These are phyloP conservation scores for Pseudorhiza aurosa DNA, from an alignment of 30 jellyfish, hydroid and myxozoan genomes.

Conservation along the genomic window DNA sequence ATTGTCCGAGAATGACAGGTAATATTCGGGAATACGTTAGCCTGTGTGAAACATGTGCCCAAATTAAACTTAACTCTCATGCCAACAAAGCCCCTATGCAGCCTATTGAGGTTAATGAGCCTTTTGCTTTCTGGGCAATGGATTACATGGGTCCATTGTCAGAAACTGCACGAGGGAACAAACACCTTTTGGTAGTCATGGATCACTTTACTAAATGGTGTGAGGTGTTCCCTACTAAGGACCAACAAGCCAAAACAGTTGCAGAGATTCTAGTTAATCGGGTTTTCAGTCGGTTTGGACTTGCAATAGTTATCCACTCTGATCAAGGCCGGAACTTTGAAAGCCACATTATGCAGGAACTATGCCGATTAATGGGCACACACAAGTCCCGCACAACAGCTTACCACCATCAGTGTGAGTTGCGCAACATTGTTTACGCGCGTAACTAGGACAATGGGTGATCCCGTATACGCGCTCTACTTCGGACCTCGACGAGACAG, in stretches of 20 bases:
- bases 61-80: constrained; percentile 4
- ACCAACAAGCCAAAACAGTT: constrained; percentile 57
- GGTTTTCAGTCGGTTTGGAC: constrained; percentile 46
- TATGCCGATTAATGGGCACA: constrained; percentile 36
- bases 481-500: too few relatives aligned
- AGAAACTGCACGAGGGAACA: constrained; percentile 51
- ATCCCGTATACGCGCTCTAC: too few relatives aligned
- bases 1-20: constrained; percentile 16
- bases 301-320: constrained; percentile 48
- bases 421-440: too few relatives aligned
- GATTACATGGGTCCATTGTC: constrained; percentile 69
- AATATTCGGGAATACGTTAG: constrained; percentile 3
- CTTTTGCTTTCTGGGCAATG: constrained; percentile 49
- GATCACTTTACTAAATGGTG: constrained; percentile 75
- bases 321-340: constrained; percentile 66
- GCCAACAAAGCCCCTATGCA: constrained; percentile 34
- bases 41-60: constrained; percentile 8
- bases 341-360: constrained; percentile 38
- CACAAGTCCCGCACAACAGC: constrained; percentile 64
- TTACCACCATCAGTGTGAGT: constrained; percentile 59
- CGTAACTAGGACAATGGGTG: too few relatives aligned
- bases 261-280: constrained; percentile 53
- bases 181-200: constrained; percentile 53
- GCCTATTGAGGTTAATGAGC: constrained; percentile 32
- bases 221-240: constrained; percentile 49